Conservation (phyloP, 2,888 invertebrate genomes). For the Eupithecia centaureata region DNA sequence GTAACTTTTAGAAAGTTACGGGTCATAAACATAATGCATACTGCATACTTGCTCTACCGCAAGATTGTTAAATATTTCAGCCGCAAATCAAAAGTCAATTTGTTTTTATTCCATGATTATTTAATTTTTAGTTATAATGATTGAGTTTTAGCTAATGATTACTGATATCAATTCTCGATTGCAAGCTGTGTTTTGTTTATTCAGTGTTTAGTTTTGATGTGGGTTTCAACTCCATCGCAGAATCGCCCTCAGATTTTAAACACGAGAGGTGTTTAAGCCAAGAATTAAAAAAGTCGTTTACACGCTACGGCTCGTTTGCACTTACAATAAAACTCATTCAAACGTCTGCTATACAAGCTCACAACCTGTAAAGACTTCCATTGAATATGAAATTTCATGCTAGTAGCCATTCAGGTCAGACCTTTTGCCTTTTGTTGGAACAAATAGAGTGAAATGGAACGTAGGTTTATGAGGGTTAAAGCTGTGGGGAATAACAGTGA, state of each 20-base stretch:
- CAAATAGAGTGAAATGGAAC: constrained; percentile 48
- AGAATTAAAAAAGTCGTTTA: constrained; percentile 4
- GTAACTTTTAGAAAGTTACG: no score
- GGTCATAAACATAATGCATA: no score
- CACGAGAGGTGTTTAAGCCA: neutral
- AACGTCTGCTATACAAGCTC: constrained; percentile 3
- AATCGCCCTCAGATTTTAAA: neutral
- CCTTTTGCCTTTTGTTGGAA: constrained; percentile 43
- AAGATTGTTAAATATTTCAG: no score
- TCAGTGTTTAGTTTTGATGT: no score
- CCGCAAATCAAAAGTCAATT: no score
- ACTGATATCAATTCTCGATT: no score
- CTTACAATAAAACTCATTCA: constrained; percentile 5
- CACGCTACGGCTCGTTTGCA: neutral
- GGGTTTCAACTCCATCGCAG: no score
- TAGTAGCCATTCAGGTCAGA: constrained; percentile 45
- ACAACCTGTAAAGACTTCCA: constrained; percentile 15
- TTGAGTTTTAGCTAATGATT: no score
- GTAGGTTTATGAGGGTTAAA: constrained; percentile 17
- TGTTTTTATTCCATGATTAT: no score
- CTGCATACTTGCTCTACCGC: no score
- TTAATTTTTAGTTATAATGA: no score
- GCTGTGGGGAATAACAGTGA: neutral
- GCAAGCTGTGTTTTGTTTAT: no score
- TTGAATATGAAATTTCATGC: constrained; percentile 40